Evolutionary conservation across 1,140 invertebrate genomes (phyloP), one percentile per base, ranked within the genome.

Genomic region (Lepidurus arcticus): DNA sequence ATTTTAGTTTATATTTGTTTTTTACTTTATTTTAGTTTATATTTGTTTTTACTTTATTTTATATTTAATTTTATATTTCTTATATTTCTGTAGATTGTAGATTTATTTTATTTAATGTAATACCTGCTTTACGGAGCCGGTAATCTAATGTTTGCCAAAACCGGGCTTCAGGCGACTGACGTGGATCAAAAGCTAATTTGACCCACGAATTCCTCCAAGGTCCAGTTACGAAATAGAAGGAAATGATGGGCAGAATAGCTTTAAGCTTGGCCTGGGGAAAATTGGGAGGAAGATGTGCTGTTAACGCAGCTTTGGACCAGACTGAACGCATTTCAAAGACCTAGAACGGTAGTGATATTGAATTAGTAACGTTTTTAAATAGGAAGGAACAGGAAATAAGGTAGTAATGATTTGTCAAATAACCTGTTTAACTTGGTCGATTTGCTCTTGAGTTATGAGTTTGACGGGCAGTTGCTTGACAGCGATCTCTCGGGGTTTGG

Each of bases 121-220:
- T 65, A 44, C 42, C 26, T 13, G 43, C 42, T 45, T 76, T 21
- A n/a, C 93, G 88, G 44, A 95, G 84, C 81, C 95, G 88, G 83
- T 93, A 96, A 85, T 97, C 94, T 42, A 98, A 86, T 11, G 90
- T 91, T 85, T 98, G 95, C 84, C 94, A 96, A 73, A 90, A 78
- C 73, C 78, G 91, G 42, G 93, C 88, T 1, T 86, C 83, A n/a
- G 91, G 90, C 81, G 95, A 90, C 82, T 90, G 91, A 73, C 92
- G 87, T 0, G 95, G 94, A 86, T 97, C 94, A 82, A 94, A 97
- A 0, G 94, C 94, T 82, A 92, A 90, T 83, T 87, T 90, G 0
- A 94, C 90, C 92, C 95, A 97, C 83, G 93, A 88, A 74, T 90
- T 89, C 77, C 93, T 87, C 94, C 94, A 98, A 0, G 96, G 96